phyloP scores from a whole-genome alignment of 2,113 vertebrate species.

The Pseudorasbora parva region DNA sequence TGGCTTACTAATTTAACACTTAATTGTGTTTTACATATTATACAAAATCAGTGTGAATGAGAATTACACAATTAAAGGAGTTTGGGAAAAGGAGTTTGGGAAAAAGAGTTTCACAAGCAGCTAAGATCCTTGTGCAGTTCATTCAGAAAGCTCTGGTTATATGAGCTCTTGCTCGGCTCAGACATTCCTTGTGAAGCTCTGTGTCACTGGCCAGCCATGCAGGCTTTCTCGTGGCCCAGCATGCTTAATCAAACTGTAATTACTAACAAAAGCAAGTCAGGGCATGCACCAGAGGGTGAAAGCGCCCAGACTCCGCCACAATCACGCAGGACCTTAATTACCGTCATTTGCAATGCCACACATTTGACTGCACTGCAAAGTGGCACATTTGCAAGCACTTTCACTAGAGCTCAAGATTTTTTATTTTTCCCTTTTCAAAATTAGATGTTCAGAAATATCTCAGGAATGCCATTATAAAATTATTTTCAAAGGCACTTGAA shows the following conservation, averaged over 20 bases:
- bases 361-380: conserved; percentile 58
- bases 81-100: neutral
- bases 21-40: neutral
- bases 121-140: neutral
- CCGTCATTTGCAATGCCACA: conserved; percentile 65
- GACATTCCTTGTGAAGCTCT: conserved; percentile 75
- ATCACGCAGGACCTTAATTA: conserved; percentile 72
- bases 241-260: conserved; percentile 81
- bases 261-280: conserved; percentile 77
- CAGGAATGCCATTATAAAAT: neutral
- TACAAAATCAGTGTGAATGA: too few relatives aligned
- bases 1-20: neutral
- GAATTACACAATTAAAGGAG: too few relatives aligned
- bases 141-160: conserved; percentile 18
- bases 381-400: conserved; percentile 50
- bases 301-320: conserved; percentile 64
- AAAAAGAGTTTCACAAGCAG: conserved; percentile 5
- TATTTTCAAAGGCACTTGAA: neutral
- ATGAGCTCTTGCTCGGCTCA: conserved; percentile 51
- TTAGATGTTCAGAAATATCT: neutral
- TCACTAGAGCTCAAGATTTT: conserved; percentile 13
- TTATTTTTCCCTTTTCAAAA: conserved; percentile 33
- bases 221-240: conserved; percentile 71
- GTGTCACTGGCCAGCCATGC: conserved; percentile 72
- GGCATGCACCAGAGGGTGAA: conserved; percentile 67